Conservation (phyloP, 2,888 invertebrate genomes). For the Penaeus monodon region DNA sequence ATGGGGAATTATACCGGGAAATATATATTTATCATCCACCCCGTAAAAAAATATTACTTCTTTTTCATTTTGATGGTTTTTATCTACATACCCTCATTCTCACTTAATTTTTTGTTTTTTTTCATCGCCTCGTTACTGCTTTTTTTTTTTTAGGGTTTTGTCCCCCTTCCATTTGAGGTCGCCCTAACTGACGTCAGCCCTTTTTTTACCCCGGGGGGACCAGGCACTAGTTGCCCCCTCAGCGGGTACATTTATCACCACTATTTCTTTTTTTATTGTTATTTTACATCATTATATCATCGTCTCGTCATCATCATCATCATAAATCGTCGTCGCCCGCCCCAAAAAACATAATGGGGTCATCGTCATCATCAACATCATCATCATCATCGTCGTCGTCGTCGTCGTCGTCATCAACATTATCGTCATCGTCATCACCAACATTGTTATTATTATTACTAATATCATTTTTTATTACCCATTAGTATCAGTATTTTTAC, state of each 20-base stretch:
- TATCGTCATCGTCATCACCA: background rate
- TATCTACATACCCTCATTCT: background rate
- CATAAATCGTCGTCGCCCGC: background rate
- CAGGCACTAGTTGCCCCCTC: too few relatives aligned
- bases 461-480: background rate
- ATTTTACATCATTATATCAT: conserved; percentile 1
- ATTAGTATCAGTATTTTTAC: background rate
- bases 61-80: background rate
- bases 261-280: too few relatives aligned
- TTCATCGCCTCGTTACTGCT: background rate
- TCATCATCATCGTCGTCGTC: background rate
- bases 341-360: too few relatives aligned
- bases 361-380: background rate
- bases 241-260: too few relatives aligned
- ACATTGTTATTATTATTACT: background rate
- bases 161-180: too few relatives aligned
- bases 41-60: background rate
- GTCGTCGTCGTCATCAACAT: background rate
- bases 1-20: background rate
- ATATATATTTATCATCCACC: background rate
- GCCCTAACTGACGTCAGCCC: too few relatives aligned
- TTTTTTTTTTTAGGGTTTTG: too few relatives aligned
- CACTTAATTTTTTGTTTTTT: background rate
- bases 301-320: background rate
- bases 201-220: too few relatives aligned